Evolutionary conservation across 2,888 invertebrate genomes (phyloP), one percentile per base, ranked within the genome.

Genomic region (Phalera bucephala): DNA sequence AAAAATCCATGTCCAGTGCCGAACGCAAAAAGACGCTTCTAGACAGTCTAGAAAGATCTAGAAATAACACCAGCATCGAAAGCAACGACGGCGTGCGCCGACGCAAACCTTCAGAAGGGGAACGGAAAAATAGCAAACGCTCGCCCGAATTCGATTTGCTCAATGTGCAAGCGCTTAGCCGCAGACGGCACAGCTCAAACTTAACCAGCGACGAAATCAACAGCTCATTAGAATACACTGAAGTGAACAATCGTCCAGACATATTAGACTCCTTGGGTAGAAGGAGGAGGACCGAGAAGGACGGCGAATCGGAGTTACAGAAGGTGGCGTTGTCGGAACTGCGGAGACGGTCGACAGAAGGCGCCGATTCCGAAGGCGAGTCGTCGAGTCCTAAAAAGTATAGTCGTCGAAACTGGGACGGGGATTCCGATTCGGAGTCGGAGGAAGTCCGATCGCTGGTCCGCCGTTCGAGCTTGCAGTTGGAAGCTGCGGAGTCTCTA

Each of bases 361-460:
- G 84, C 47, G 82, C 65, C 1, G 85, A 87, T 21, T 84, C 87
- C 0, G 88, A 83, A 36, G 80, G 69, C 36, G 80, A 76, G 30
- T 74, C 78, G 4, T 79, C 83, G 13, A 79, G 84, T 30, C 82
- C 85, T 5, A 81, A 80, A 59, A 81, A 83, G 58, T 79, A 79
- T 37, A 71, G 79, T 25, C 57, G 83, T 0, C 58, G 80, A 38
- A 72, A 72, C 39, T 79, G 80, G 72, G 76, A 72, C 23, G 67
- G 70, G 36, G 91, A 91, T 57, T 92, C 93, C 31, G 94, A 94
- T 63, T 93, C 93, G 36, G 94, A 94, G 62, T 74, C 91, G 20
- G 94, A 94, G 51, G 93, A 93, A 48, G 83, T 93, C 21, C 91
- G 92, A 31, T 90, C 93, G 57, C 79, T 94, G 20, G 79, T 94